phyloP scores from a whole-genome alignment of 2,797 vertebrate genomes.

The Microctenopoma steveboyesi region DNA sequence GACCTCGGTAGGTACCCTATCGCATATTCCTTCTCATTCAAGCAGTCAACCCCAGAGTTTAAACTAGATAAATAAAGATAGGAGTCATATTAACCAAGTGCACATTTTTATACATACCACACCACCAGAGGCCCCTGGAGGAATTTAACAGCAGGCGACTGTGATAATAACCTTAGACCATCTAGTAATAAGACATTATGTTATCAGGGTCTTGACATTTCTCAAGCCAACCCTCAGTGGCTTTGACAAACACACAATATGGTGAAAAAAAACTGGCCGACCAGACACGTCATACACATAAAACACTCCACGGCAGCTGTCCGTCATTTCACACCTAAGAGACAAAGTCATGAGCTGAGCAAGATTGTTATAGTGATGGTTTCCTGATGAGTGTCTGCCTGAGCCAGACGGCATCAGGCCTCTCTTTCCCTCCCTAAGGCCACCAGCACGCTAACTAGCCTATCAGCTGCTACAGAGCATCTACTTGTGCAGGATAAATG shows the following conservation, averaged over 20 bases:
- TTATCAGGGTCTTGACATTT: conserved; percentile 40
- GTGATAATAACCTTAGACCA: conserved; percentile 22
- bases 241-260: conserved; percentile 13
- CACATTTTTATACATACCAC: conserved; percentile 18
- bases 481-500: conserved; percentile 57
- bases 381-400: conserved; percentile 56
- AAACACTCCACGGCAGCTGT: conserved; percentile 9
- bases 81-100: background rate
- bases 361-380: conserved; percentile 51
- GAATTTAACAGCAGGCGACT: conserved; percentile 24
- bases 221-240: background rate
- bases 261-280: conserved; percentile 7
- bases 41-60: background rate
- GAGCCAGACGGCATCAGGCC: conserved; percentile 41
- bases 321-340: conserved; percentile 36
- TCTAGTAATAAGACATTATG: conserved; percentile 36
- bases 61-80: background rate
- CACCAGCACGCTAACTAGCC: conserved; percentile 54
- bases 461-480: conserved; percentile 47
- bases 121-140: conserved; percentile 6
- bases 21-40: conserved; percentile 13
- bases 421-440: conserved; percentile 18
- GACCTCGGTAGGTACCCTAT: conserved; percentile 91
- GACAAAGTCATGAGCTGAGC: conserved; percentile 15
- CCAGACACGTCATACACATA: conserved; percentile 7